Percentiles rank a stretch among this genome's conserved stretches.
Conservation (phyloP, 1,140 invertebrate genomes). For the Venturia canescens region DNA sequence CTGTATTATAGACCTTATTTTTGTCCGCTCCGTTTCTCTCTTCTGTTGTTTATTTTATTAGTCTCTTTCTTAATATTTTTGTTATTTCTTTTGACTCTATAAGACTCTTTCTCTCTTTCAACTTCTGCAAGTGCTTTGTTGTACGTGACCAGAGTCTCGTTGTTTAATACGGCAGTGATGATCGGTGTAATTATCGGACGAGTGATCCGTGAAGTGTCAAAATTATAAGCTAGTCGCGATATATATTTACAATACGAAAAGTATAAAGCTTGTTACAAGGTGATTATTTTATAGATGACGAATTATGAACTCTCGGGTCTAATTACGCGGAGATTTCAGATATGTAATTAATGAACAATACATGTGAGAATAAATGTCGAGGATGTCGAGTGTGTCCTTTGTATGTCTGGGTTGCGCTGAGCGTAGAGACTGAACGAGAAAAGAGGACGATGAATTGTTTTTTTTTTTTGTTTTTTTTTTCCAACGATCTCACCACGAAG, state of each 20-base stretch:
- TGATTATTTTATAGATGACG: slow-evolving; percentile 60
- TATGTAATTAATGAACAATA: slow-evolving; percentile 15
- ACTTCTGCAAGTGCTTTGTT: no score
- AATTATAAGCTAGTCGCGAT: slow-evolving; percentile 70
- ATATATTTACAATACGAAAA: slow-evolving; percentile 60
- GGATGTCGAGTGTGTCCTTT: slow-evolving; percentile 46
- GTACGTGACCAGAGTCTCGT: not conserved
- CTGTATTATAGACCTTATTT: no score
- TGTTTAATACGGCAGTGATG: not conserved
- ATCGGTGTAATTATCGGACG: slow-evolving; percentile 44
- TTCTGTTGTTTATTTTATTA: no score
- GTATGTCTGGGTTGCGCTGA: slow-evolving; percentile 45
- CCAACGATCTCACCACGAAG: slow-evolving; percentile 39
- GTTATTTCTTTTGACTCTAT: no score
- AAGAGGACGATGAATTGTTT: slow-evolving; percentile 42
- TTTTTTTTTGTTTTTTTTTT: slow-evolving; percentile 40
- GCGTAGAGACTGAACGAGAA: slow-evolving; percentile 36
- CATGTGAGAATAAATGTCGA: not conserved
- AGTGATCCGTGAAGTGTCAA: slow-evolving; percentile 69
- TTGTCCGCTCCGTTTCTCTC: no score
- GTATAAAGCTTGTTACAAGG: slow-evolving; percentile 68
- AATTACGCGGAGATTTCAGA: slow-evolving; percentile 7
- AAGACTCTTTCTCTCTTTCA: no score
- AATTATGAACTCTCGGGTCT: slow-evolving; percentile 23
- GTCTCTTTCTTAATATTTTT: no score